phyloP scores from a whole-genome alignment of 2,797 vertebrate species.

The Euthynnus affinis region DNA sequence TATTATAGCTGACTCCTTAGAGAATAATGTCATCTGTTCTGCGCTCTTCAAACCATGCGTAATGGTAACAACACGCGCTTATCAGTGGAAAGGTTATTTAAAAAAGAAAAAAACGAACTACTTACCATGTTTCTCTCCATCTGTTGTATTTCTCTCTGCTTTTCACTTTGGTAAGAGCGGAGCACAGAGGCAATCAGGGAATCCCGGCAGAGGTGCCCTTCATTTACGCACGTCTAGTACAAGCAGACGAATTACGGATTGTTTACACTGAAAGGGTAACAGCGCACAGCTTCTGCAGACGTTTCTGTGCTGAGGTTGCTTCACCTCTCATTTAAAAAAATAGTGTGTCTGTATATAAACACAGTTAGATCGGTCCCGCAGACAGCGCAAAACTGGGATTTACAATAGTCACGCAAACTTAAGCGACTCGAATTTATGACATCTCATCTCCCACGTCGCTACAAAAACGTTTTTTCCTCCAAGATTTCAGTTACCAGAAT shows the following conservation, averaged over 20 bases:
- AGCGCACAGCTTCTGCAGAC: conserved; percentile 23
- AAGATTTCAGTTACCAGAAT: conserved; percentile 21
- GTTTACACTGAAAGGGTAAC: conserved; percentile 3
- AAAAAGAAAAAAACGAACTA: neutral
- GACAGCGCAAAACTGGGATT: neutral
- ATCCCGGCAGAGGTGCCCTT: conserved; percentile 42
- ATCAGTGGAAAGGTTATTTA: neutral
- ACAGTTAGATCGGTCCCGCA: neutral
- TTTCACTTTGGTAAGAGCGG: neutral
- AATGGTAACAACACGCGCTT: conserved; percentile 37
- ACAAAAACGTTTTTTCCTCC: neutral
- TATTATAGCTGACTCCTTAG: neutral
- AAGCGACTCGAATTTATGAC: neutral
- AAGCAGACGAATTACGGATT: conserved; percentile 8
- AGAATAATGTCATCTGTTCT: neutral
- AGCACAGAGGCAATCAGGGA: conserved; percentile 23
- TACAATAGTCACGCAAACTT: conserved; percentile 19
- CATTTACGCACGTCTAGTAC: conserved; percentile 67
- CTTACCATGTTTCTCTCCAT: conserved; percentile 58
- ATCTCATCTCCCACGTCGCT: neutral
- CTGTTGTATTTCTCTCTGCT: neutral
- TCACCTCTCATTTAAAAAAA: conserved; percentile 11
- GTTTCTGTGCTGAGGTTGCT: conserved; percentile 3
- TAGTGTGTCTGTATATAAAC: neutral
- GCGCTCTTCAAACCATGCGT: conserved; percentile 59